Evolutionary conservation across 1,140 invertebrate species (phyloP).

Genomic region (Pollicipes pollicipes): DNA sequence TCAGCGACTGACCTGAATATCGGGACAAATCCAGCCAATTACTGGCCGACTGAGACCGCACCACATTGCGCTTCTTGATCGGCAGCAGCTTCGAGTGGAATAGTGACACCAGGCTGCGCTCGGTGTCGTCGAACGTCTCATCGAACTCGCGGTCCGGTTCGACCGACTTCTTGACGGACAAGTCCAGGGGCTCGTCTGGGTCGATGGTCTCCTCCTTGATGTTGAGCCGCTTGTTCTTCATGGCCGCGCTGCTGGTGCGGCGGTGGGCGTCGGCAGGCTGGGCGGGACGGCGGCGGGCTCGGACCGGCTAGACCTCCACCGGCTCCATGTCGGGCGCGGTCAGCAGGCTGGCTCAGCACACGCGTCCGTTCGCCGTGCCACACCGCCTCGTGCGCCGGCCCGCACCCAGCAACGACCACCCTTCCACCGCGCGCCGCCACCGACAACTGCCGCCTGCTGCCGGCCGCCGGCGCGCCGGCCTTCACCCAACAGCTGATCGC

Average conservation of each 20-base stretch:
- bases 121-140: neutral
- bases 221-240: slow-evolving; percentile 4
- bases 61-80: neutral
- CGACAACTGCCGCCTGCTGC: neutral
- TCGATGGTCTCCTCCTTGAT: slow-evolving; percentile 4
- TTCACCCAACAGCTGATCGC: neutral
- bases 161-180: neutral
- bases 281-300: no score
- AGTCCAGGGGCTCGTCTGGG: neutral
- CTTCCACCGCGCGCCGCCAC: neutral
- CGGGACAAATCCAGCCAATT: neutral
- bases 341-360: neutral
- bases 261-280: neutral
- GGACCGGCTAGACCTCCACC: neutral
- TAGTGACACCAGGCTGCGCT: neutral
- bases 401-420: neutral
- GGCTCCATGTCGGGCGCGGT: neutral
- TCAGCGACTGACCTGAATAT: neutral
- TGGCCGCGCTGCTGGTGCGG: no score
- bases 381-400: neutral
- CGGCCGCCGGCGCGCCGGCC: no score
- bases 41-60: neutral
- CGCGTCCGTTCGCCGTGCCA: no score
- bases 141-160: neutral
- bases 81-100: neutral